These are phyloP conservation scores for Cheilosia soror DNA, from an alignment of 2,888 invertebrate genomes.

Conservation along the genomic window DNA sequence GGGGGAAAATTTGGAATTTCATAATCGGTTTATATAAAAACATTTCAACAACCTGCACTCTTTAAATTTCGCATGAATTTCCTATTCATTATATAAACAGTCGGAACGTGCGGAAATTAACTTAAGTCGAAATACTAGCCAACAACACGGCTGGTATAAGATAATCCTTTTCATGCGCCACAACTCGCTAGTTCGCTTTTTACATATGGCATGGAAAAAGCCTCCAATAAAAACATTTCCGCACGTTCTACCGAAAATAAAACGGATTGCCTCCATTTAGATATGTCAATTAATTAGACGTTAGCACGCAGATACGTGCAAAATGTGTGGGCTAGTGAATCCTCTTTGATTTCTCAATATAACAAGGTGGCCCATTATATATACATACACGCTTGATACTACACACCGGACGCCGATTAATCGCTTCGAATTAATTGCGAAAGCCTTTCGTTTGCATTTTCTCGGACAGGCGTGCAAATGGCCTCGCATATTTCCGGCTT, in stretches of 20 bases:
- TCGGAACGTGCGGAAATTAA: slow-evolving; percentile 67
- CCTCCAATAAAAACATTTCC: slow-evolving; percentile 55
- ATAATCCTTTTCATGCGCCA: slow-evolving; percentile 60
- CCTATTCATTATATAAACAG: slow-evolving; percentile 31
- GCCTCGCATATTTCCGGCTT: slow-evolving; percentile 59
- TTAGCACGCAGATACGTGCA: slow-evolving; percentile 65
- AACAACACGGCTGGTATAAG: slow-evolving; percentile 34
- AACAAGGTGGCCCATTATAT: slow-evolving; percentile 20
- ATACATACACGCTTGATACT: background rate
- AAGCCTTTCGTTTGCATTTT: slow-evolving; percentile 57
- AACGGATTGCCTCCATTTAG: slow-evolving; percentile 60
- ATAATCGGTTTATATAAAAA: no score
- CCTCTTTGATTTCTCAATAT: slow-evolving; percentile 58
- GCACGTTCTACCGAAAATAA: slow-evolving; percentile 53
- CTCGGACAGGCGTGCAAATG: slow-evolving; percentile 50
- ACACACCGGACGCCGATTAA: slow-evolving; percentile 62
- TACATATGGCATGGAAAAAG: slow-evolving; percentile 20
- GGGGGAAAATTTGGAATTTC: no score
- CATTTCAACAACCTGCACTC: no score
- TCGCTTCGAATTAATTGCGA: slow-evolving; percentile 64
- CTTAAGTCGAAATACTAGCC: slow-evolving; percentile 51
- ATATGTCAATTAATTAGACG: slow-evolving; percentile 70
- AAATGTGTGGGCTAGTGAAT: slow-evolving; percentile 52
- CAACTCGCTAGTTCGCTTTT: slow-evolving; percentile 7
- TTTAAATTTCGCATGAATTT: slow-evolving; percentile 56